Evolutionary conservation across 2,888 invertebrate species (phyloP), one percentile per base, ranked within the genome.

Genomic region (Agonum fuliginosum): DNA sequence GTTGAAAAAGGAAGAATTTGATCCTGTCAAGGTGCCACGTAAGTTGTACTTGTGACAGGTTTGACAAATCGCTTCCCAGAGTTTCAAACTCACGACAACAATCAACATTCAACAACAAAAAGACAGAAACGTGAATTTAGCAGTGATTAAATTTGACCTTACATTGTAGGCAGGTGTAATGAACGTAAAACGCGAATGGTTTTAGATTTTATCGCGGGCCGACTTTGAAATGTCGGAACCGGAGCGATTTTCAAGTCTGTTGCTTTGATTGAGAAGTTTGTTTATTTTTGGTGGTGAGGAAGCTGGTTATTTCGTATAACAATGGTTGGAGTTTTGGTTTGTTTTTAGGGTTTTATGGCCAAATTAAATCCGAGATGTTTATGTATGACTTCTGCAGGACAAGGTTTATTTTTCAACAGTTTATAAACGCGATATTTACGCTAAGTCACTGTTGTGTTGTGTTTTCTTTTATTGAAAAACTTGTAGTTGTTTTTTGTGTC

Each of bases 111-210:
- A 46, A 14, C 46, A 17, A 46, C 46, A 62, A 27, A 62, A 62
- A 27, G 30, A 17, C 17, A 17, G 67, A 37, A 67, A 41, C 10
- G 43, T 67, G 19, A 37, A 67, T 67, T 67, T 43, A 67, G 30
- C 67, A 41, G 67, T 67, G 67, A 67, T 67, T 67, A 67, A 41
- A 37, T 67, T 37, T 67, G 67, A 67, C 67, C 67, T 67, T 67
- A 67, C 43, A 67, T 41, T 41, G 67, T 67, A 54, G 30, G 41
- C 22, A 62, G 30, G 58, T 62, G 58, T 62, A 62, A 62, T 62
- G 58, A 62, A 62, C 58, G 58, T n/a, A 27, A 27, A 62, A 62
- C 17, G 30, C 30, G 30, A 12, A 30, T 30, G 27, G 30, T 30
- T 62, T 27, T 0, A 30, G 58, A 62, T 62, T 62, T 54, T 30